Evolutionary conservation across 2,797 vertebrate genomes (phyloP).

Genomic region (Pteronotus mesoamericanus): DNA sequence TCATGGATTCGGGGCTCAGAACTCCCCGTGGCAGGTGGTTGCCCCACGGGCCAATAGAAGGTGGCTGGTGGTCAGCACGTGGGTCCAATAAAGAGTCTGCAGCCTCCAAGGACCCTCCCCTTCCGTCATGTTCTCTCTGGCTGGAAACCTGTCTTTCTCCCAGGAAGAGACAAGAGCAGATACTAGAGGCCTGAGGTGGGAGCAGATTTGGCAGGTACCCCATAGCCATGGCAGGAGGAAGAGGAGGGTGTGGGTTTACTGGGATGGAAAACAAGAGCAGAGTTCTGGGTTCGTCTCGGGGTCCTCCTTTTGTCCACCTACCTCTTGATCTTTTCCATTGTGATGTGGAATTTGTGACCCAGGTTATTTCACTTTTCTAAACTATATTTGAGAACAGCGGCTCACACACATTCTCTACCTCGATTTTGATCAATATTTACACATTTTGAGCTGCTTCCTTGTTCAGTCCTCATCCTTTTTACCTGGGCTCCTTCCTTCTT

Average conservation of each 20-base stretch:
- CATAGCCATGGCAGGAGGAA: neutral
- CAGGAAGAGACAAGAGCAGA: neutral
- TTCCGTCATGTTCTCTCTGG: neutral
- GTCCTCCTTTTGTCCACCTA: neutral
- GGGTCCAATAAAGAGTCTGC: neutral
- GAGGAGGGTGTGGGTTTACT: neutral
- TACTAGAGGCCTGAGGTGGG: neutral
- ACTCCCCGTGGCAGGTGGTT: neutral
- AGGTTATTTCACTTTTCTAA: neutral
- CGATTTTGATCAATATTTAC: neutral
- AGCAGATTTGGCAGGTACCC: neutral
- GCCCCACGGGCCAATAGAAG: neutral
- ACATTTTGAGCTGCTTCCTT: neutral
- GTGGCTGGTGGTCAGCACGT: too few relatives aligned
- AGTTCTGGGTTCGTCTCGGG: neutral
- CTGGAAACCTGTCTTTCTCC: neutral
- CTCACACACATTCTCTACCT: neutral
- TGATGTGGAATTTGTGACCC: neutral
- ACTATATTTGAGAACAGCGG: neutral
- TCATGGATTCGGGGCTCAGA: neutral
- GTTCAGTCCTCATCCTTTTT: neutral
- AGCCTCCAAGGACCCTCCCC: neutral
- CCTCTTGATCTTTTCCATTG: neutral
- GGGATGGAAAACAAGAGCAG: neutral
- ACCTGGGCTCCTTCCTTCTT: neutral